Evolutionary conservation across 2,888 invertebrate species (phyloP), one percentile per base, ranked within the genome.

Genomic region (Sialis fuliginosa): DNA sequence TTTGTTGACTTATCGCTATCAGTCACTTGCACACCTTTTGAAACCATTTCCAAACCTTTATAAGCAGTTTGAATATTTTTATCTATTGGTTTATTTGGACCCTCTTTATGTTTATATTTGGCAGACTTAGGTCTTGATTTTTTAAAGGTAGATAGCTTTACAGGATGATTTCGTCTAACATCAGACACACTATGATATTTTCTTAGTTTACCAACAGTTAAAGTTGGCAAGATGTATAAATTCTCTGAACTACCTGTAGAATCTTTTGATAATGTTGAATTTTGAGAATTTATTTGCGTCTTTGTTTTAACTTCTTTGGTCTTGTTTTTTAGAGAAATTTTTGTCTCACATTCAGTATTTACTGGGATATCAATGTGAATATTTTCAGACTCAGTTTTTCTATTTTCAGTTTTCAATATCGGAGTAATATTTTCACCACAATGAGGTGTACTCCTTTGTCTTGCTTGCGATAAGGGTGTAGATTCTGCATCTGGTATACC

Each of bases 401-500:
- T 8, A 35, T 37, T 37, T 37, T 7, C 7, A 37, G n/a, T 6
- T 37, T 37, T 8, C 7, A 4, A 13, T 42, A 4, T 42, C 10
- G 42, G 42, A 6, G 37, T 37, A 10, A 37, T 37, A 22, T 22
- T 22, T 6, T 37, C 8, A 37, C 7, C 6, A 10, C 1, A 6
- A 10, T 37, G n/a, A 6, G n/a, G 6, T 37, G 7, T 7, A 37
- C n/a, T n/a, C 6, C 6, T 37, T 37, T 37, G 4, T 8, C 22
- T 6, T n/a, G 40, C 46, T 42, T 46, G 42, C 12, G 41, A 13
- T n/a, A 66, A 46, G 33, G 71, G 72, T 37, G 74, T 74, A 6
- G 74, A 74, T 54, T 73, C 71, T 43, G 72, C 71, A 33, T 67
- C 67, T 4, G 74, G 74, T 5, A 56, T 50, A 5, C 72, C 73